These are phyloP conservation scores for Limnothrissa miodon DNA, from an alignment of 2,113 vertebrate genomes.

Conservation along the genomic window DNA sequence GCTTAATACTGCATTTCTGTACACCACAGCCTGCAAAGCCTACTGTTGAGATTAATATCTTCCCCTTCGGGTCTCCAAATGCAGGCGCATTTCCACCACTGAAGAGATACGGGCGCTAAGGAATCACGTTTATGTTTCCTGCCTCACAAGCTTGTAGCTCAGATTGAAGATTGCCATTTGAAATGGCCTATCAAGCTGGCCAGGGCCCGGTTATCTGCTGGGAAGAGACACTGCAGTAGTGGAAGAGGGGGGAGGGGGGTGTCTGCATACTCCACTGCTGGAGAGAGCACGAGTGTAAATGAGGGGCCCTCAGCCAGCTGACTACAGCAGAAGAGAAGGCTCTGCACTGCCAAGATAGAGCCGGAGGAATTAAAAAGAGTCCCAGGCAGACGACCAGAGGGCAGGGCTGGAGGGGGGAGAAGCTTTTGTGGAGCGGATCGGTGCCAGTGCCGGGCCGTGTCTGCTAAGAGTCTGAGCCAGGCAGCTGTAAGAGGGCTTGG, in stretches of 20 bases:
- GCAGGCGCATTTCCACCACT: neutral
- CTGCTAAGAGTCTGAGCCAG: neutral
- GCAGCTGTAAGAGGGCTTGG: neutral
- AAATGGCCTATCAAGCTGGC: neutral
- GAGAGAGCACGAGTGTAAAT: constrained; percentile 42
- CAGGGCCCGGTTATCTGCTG: neutral
- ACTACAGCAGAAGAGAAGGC: constrained; percentile 32
- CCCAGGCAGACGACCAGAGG: constrained; percentile 27
- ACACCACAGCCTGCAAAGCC: neutral
- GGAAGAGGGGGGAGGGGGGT: neutral
- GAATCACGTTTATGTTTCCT: constrained; percentile 6
- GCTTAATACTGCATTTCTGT: neutral
- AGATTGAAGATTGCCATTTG: constrained; percentile 14
- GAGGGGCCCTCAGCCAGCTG: constrained; percentile 34
- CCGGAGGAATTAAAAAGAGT: constrained; percentile 41
- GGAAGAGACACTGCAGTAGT: neutral
- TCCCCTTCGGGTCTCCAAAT: neutral
- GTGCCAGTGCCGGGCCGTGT: neutral
- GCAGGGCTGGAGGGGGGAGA: neutral
- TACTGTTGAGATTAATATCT: neutral
- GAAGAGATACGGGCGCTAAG: neutral
- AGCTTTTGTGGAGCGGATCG: neutral
- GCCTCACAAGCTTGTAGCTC: neutral
- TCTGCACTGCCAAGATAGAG: constrained; percentile 41
- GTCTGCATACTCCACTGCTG: constrained; percentile 24